Percentiles rank a stretch among this genome's conserved stretches.
These are phyloP conservation scores for Premnoplex brunnescens DNA, from an alignment of 2,797 vertebrate species.

Conservation along the genomic window DNA sequence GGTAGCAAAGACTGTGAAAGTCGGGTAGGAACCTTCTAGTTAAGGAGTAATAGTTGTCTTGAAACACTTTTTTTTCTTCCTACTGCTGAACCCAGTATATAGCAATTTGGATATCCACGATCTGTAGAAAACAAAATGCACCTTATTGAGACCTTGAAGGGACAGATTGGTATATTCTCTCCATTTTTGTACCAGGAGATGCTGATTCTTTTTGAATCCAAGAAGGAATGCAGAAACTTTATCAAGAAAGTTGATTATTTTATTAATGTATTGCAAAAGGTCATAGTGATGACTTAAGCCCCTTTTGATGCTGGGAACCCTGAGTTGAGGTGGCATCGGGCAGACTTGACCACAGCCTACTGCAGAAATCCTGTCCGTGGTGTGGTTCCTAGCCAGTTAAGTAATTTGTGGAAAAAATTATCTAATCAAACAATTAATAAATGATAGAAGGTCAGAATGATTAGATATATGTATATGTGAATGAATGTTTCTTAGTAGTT, in stretches of 20 bases:
- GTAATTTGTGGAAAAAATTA: not conserved
- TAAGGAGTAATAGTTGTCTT: not conserved
- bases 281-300: not conserved
- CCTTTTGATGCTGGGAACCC: not conserved
- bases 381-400: not conserved
- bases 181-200: not conserved
- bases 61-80: not conserved
- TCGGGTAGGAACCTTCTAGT: not conserved
- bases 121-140: not conserved
- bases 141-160: not conserved
- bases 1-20: not conserved
- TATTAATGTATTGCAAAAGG: not conserved
- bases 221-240: not conserved
- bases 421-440: not conserved
- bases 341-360: not conserved
- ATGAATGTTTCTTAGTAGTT: not conserved
- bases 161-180: not conserved
- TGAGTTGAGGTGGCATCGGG: rapidly evolving
- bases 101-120: not conserved
- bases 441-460: not conserved
- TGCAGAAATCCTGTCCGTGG: not conserved
- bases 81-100: not conserved
- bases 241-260: not conserved
- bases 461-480: not conserved
- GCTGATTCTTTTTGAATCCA: not conserved